Base-by-base conservation (phyloP, 2,888 invertebrate genomes). In the Pollenia griseotomentosa region DNA sequence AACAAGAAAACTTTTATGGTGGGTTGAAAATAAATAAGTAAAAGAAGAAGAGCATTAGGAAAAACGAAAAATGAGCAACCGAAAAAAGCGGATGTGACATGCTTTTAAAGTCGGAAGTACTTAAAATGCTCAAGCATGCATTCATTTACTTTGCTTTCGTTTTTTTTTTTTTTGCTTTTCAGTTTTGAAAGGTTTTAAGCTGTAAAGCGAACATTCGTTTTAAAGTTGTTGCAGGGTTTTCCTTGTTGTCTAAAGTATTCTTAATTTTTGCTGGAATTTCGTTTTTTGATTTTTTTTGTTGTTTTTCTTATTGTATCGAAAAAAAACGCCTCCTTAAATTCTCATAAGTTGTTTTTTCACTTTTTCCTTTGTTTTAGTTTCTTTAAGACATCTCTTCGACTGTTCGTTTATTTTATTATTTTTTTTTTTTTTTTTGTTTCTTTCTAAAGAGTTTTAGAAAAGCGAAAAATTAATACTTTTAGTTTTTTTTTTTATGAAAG, bases 31-130 rank as follows among this genome's bases (percentile, higher is more conserved):
- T 71, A 23, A 14, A 42, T 44, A 61, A 10, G 33, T 44, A 12
- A 55, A 42, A 44, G 40, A 33, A 33, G 3, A 57, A 53, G 2
- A 44, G 33, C 46, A 23, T 16, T 19, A 57, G 42, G 66, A 71
- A 89, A 19, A 71, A 23, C 44, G 70, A 57, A 53, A 77, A 83
- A 73, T 78, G 81, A 84, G 68, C 77, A 87, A 82, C 83, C 63
- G 55, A 87, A 84, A 86, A 84, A 63, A 79, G 57, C 91, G 92
- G 92, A 92, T 92, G 92, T 92, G 92, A 92, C 92, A 92, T 92
- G 92, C 92, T 92, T 92, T 92, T 92, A 92, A 92, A 92, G 91
- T 92, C 92, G 92, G 93, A 92, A 92, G 92, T 92, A 92, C 93
- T 92, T 92, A 92, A 87, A 87, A 87, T 91, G 92, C 90, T 90